Base-by-base conservation (phyloP, 1,140 invertebrate genomes). In the Zaprionus ghesquierei region DNA sequence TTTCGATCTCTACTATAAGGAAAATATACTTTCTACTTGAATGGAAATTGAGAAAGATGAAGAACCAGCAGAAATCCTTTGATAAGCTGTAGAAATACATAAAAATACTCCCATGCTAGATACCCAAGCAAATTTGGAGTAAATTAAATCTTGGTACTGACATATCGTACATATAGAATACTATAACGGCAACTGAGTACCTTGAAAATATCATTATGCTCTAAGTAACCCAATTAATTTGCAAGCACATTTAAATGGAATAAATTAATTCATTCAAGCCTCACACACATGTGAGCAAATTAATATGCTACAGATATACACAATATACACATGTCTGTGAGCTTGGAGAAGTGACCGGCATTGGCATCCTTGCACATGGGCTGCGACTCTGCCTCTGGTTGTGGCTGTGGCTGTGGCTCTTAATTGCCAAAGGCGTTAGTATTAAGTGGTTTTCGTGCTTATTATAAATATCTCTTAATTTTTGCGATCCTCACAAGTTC, bases 391-490 rank as follows among this genome's bases (percentile, higher is more conserved):
- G n/a, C n/a, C n/a, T 25, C 23, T 60, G 41, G 51, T 5, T 38
- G 1, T n/a, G 35, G 64, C 62, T 51, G 53, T 64, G 69, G 74
- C 74, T 89, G 86, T 91, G 79, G 75, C 84, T 90, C 89, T 91
- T 91, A 91, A 91, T 91, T 91, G 89, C 85, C 81, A 91, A 89
- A 91, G 89, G 89, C 89, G 89, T 91, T 91, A 91, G 89, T 79
- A 77, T 91, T 91, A 91, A 91, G 89, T 90, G 89, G 89, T 91
- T 90, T 91, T 91, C 89, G 89, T 90, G 89, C 89, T 91, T 90
- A 86, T 90, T 90, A 90, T 90, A 90, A 90, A 90, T 91, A 91
- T 91, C 89, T 91, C 89, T 91, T 91, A 91, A 91, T 91, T 91
- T 90, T 89, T 76, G 78, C 78, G 69, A 79, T 73, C 70, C 70